Evolutionary conservation across 2,113 vertebrate genomes (phyloP).

Genomic region (Tringa solitaria): DNA sequence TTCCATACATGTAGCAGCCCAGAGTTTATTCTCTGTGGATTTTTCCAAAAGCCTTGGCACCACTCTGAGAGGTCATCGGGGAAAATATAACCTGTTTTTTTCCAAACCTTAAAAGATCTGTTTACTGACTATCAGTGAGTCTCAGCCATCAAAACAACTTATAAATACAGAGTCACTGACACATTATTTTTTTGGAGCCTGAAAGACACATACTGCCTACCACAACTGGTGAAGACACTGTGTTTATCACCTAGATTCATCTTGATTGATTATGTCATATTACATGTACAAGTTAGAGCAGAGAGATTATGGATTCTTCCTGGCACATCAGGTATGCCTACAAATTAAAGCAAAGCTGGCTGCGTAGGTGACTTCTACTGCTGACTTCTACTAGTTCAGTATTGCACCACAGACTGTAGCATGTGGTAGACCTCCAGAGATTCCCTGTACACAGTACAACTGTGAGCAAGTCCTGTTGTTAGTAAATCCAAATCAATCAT

Average conservation of each 20-base stretch:
- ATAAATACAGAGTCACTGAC: background rate
- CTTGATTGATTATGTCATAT: background rate
- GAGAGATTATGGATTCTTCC: background rate
- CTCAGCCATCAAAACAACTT: background rate
- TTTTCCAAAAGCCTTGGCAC: background rate
- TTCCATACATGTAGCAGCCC: accelerated
- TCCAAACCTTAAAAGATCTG: background rate
- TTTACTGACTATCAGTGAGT: background rate
- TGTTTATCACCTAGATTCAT: background rate
- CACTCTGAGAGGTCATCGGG: background rate
- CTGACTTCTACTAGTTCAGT: background rate
- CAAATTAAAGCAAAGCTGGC: background rate
- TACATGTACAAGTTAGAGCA: background rate
- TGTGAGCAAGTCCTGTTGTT: background rate
- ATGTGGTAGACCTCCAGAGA: background rate
- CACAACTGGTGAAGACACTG: background rate
- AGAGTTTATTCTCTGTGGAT: background rate
- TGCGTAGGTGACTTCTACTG: background rate
- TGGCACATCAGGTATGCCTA: accelerated
- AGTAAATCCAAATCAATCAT: background rate
- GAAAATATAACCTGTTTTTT: background rate
- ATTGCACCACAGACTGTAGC: background rate
- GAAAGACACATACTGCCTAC: background rate
- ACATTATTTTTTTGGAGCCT: background rate
- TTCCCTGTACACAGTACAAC: too few species aligned